Conservation (phyloP, 2,797 vertebrate genomes). For the Danio jaintianensis region DNA sequence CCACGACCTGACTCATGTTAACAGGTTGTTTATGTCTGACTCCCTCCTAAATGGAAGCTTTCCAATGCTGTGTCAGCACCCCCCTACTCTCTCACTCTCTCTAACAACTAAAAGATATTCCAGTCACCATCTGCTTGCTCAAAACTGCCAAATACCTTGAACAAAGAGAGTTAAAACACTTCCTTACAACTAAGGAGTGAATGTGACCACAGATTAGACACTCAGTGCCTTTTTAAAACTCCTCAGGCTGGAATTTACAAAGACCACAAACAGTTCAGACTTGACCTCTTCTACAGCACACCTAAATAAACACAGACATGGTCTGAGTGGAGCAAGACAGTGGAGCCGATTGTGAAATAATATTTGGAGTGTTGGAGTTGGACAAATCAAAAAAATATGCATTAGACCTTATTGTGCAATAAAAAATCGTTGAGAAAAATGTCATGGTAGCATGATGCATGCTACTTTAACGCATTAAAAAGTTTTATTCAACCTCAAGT, state of each 20-base stretch:
- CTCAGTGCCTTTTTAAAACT: constrained; percentile 23
- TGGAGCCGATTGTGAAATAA: background rate
- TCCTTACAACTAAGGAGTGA: constrained; percentile 37
- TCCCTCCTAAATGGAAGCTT: constrained; percentile 30
- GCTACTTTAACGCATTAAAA: background rate
- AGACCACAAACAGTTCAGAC: constrained; percentile 29
- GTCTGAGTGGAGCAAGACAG: background rate
- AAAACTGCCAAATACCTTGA: constrained; percentile 46
- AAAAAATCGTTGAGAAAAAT: background rate
- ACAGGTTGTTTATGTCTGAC: constrained; percentile 51
- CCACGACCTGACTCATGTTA: constrained; percentile 42
- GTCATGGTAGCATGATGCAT: background rate
- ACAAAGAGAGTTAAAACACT: constrained; percentile 43
- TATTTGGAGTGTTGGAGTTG: background rate
- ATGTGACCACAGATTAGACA: background rate
- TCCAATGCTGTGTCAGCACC: constrained; percentile 55
- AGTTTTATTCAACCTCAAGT: background rate
- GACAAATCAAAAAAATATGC: background rate
- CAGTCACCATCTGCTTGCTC: constrained; percentile 57
- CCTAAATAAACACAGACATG: constrained; percentile 42
- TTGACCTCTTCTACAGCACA: constrained; percentile 38
- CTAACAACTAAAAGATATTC: constrained; percentile 48
- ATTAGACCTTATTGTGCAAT: background rate
- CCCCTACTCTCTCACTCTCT: constrained; percentile 45
- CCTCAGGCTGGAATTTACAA: constrained; percentile 47